Evolutionary conservation across 1,140 invertebrate genomes (phyloP).

Genomic region (Bombus polaris): DNA sequence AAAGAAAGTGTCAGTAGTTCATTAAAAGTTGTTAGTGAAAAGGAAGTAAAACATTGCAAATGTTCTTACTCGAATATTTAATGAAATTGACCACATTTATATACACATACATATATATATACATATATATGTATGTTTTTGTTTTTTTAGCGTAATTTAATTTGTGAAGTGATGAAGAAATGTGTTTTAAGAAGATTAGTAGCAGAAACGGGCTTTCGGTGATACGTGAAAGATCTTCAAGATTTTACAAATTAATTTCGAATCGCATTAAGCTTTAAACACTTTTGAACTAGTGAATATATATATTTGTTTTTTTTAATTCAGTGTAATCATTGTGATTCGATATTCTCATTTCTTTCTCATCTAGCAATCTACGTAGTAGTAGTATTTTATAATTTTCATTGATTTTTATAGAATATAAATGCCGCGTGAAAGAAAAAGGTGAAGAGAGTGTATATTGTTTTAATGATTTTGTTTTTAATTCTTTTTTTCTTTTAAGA

Average conservation of each 20-base stretch:
- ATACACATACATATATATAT: too few species aligned
- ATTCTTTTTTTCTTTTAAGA: constrained; percentile 28
- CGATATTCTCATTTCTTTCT: constrained; percentile 37
- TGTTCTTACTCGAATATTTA: background rate
- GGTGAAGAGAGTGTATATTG: constrained; percentile 8
- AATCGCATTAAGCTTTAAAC: constrained; percentile 57
- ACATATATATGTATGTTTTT: background rate
- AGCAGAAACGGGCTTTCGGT: too few species aligned
- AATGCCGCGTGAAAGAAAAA: background rate
- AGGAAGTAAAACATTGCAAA: background rate
- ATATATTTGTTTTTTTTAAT: constrained; percentile 27
- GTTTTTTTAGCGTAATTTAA: background rate
- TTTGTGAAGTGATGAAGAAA: background rate
- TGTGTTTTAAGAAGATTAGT: background rate
- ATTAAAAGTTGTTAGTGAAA: background rate
- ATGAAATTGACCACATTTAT: background rate
- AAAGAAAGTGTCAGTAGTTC: background rate
- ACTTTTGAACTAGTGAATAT: constrained; percentile 55
- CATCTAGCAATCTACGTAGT: constrained; percentile 45
- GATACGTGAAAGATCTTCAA: background rate
- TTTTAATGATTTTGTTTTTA: constrained; percentile 36
- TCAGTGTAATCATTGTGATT: constrained; percentile 49
- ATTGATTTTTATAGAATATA: constrained; percentile 14
- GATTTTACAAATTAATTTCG: background rate
- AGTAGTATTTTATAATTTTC: constrained; percentile 24